Evolutionary conservation across 2,888 invertebrate genomes (phyloP).

Genomic region (Maniola hyperantus): DNA sequence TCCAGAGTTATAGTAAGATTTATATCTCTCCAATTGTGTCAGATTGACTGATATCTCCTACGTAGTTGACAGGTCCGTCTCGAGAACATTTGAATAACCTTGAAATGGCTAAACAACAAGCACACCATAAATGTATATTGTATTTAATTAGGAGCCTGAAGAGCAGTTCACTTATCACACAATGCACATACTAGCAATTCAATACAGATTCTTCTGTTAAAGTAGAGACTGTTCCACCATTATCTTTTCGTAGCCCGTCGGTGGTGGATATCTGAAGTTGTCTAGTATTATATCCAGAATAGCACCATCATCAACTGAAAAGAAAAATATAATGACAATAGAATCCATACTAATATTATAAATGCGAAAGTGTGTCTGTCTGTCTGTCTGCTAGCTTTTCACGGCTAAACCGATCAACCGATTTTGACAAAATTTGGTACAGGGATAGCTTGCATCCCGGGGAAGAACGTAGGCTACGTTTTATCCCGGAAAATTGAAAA

Average conservation of each 20-base stretch:
- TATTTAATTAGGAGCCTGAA: slow-evolving; percentile 25
- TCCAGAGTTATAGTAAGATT: too few relatives aligned
- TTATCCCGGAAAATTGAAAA: too few relatives aligned
- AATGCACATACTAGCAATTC: slow-evolving; percentile 45
- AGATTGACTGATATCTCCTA: neutral
- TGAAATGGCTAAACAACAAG: neutral
- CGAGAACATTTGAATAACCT: neutral
- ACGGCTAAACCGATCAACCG: too few relatives aligned
- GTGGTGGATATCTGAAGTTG: slow-evolving; percentile 92
- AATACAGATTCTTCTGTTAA: slow-evolving; percentile 81
- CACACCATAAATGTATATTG: neutral
- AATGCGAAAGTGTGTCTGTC: too few relatives aligned
- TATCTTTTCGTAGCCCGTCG: slow-evolving; percentile 95
- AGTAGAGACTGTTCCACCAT: slow-evolving; percentile 98
- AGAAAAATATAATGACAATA: slow-evolving; percentile 11
- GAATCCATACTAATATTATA: too few relatives aligned
- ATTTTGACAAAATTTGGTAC: too few relatives aligned
- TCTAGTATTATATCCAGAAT: slow-evolving; percentile 97
- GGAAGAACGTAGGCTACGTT: too few relatives aligned
- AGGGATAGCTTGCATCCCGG: too few relatives aligned
- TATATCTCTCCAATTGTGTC: too few relatives aligned
- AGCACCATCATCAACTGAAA: slow-evolving; percentile 97
- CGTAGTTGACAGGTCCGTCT: too few relatives aligned
- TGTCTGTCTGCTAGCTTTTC: too few relatives aligned
- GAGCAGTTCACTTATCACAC: slow-evolving; percentile 47